A percentile compares a stretch with the other conserved stretches of the same genome.
Evolutionary conservation across 1,140 invertebrate genomes (phyloP).

Genomic region (Popillia japonica): DNA sequence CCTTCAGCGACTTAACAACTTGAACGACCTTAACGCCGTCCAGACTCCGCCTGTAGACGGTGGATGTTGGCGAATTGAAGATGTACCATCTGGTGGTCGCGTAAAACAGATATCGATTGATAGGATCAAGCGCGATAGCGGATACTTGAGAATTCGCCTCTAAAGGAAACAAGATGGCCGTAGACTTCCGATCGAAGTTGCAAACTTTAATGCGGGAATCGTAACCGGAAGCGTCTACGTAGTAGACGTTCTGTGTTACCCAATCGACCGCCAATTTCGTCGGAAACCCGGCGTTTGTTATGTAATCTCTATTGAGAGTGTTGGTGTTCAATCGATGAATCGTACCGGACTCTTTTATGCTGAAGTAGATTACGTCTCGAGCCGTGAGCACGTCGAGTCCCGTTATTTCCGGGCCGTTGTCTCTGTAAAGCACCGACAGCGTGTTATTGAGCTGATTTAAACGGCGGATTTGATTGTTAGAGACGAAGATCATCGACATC

Average conservation of each 20-base stretch:
- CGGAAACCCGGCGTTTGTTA: slow-evolving; percentile 61
- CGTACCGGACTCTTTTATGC: slow-evolving; percentile 58
- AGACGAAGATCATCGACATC: slow-evolving; percentile 63
- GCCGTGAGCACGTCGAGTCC: slow-evolving; percentile 64
- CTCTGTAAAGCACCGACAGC: slow-evolving; percentile 58
- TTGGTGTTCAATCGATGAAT: slow-evolving; percentile 49
- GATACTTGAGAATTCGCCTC: slow-evolving; percentile 65
- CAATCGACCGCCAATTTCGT: slow-evolving; percentile 79
- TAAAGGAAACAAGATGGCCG: slow-evolving; percentile 71
- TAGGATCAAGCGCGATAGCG: slow-evolving; percentile 64
- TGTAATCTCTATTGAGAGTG: slow-evolving; percentile 48
- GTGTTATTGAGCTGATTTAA: slow-evolving; percentile 57
- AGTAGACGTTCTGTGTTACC: slow-evolving; percentile 81
- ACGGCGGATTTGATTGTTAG: slow-evolving; percentile 64
- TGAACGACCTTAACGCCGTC: slow-evolving; percentile 68
- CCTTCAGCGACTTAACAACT: slow-evolving; percentile 54
- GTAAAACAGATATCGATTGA: slow-evolving; percentile 68
- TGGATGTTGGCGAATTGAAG: slow-evolving; percentile 59
- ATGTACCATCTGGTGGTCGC: slow-evolving; percentile 58
- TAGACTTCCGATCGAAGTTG: slow-evolving; percentile 64
- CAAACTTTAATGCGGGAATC: slow-evolving; percentile 65
- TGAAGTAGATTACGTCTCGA: slow-evolving; percentile 58
- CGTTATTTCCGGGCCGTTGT: slow-evolving; percentile 60
- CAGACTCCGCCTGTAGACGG: slow-evolving; percentile 69
- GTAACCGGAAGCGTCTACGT: slow-evolving; percentile 67